phyloP scores from a whole-genome alignment of 2,888 invertebrate species.

The Blomia tropicalis region DNA sequence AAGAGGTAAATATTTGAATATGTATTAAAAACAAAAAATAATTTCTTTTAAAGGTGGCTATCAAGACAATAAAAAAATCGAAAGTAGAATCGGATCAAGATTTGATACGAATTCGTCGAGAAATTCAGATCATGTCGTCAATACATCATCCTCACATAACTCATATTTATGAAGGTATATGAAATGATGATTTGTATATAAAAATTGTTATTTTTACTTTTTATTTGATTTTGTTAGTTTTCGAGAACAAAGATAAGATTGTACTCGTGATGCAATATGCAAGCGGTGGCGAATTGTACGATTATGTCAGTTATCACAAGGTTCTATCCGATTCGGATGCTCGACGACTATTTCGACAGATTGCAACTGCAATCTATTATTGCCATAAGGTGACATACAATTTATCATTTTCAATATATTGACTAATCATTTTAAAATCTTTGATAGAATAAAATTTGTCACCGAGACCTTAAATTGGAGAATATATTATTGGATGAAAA shows the following conservation, averaged over 20 bases:
- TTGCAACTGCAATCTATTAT: conserved; percentile 88
- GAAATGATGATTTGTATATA: conserved; percentile 36
- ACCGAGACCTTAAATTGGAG: conserved; percentile 85
- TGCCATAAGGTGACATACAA: conserved; percentile 58
- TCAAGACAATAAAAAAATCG: conserved; percentile 85
- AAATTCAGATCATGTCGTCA: conserved; percentile 98
- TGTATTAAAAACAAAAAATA: background rate
- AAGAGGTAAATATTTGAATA: conserved; percentile 49
- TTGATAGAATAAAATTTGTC: conserved; percentile 70
- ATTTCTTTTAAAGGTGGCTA: conserved; percentile 22
- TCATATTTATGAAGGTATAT: conserved; percentile 98
- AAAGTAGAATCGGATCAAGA: conserved; percentile 95
- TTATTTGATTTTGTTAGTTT: conserved; percentile 50
- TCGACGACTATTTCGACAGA: conserved; percentile 82
- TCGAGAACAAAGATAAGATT: conserved; percentile 98
- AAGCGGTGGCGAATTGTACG: conserved; percentile 92
- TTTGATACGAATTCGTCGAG: conserved; percentile 79
- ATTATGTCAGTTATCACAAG: conserved; percentile 61
- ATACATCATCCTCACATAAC: conserved; percentile 97
- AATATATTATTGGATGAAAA: conserved; percentile 81
- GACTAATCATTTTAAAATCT: background rate
- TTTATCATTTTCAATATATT: background rate
- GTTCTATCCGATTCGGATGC: conserved; percentile 81
- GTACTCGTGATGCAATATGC: conserved; percentile 99
- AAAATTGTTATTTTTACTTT: background rate